Percentiles rank a stretch among this genome's conserved stretches.
These are phyloP conservation scores for Hypothenemus hampei DNA, from an alignment of 1,140 invertebrate genomes.

Conservation along the genomic window DNA sequence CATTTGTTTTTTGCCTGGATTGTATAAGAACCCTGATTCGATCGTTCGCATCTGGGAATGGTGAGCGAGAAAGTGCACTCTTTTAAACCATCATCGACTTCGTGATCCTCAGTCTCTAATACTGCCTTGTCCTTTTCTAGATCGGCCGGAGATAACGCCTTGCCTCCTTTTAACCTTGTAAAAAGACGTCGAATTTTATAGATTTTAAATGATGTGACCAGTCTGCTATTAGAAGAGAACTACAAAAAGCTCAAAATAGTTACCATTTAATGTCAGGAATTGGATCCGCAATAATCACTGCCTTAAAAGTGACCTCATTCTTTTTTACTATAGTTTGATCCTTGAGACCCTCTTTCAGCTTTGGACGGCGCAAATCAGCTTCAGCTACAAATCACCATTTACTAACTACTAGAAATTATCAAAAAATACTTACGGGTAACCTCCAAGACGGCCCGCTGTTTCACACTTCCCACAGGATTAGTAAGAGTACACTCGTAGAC, in stretches of 20 bases:
- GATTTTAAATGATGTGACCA: too few species aligned
- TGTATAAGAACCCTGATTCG: conserved; percentile 76
- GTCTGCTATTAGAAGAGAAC: too few species aligned
- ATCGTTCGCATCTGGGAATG: conserved; percentile 60
- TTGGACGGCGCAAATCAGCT: conserved; percentile 69
- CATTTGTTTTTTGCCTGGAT: conserved; percentile 74
- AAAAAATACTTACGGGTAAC: conserved; percentile 59
- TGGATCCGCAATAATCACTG: conserved; percentile 77
- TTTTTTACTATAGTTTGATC: conserved; percentile 66
- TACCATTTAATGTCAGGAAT: conserved; percentile 58
- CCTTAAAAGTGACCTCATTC: conserved; percentile 65
- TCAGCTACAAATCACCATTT: conserved; percentile 51
- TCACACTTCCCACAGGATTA: conserved; percentile 71
- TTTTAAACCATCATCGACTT: conserved; percentile 66
- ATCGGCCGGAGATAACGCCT: conserved; percentile 47
- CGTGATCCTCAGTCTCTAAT: conserved; percentile 54
- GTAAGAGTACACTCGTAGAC: conserved; percentile 69
- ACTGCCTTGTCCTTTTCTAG: conserved; percentile 46
- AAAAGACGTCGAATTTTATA: too few species aligned
- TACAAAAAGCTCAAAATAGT: not conserved
- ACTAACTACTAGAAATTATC: too few species aligned
- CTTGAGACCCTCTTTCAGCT: conserved; percentile 59
- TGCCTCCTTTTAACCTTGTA: conserved; percentile 49
- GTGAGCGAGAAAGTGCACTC: conserved; percentile 68
- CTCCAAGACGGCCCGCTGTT: conserved; percentile 62